phyloP scores from a whole-genome alignment of 2,888 invertebrate genomes.

The Gastrophysa polygoni region DNA sequence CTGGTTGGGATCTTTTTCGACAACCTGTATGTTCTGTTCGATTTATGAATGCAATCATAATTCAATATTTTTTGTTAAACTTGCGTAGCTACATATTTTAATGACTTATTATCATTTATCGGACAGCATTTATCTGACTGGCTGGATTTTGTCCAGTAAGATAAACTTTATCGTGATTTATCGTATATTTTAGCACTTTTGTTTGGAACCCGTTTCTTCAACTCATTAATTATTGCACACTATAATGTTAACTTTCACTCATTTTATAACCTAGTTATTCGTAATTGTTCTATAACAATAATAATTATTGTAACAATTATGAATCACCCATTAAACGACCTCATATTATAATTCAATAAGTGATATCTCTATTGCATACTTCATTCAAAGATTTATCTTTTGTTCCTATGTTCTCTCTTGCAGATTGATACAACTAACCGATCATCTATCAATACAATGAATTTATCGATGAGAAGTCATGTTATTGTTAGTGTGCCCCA shows the following conservation, averaged over 20 bases:
- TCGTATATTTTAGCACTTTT: neutral
- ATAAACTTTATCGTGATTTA: neutral
- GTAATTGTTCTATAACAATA: constrained; percentile 29
- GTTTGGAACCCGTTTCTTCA: constrained; percentile 13
- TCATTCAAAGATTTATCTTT: too few relatives aligned
- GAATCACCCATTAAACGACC: constrained; percentile 24
- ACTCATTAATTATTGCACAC: constrained; percentile 3
- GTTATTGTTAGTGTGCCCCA: neutral
- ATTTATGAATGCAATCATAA: too few relatives aligned
- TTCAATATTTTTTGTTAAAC: too few relatives aligned
- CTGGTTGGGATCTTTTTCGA: too few relatives aligned
- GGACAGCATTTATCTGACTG: neutral
- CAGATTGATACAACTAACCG: too few relatives aligned
- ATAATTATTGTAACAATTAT: constrained; percentile 18
- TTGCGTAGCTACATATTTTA: too few relatives aligned
- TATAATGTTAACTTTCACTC: constrained; percentile 27
- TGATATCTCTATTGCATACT: constrained; percentile 1
- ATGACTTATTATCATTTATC: too few relatives aligned
- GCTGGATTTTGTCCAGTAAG: neutral
- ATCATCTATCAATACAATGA: too few relatives aligned
- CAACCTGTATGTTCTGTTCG: too few relatives aligned
- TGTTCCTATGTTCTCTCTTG: too few relatives aligned
- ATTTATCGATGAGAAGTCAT: neutral
- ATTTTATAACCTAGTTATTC: constrained; percentile 28
- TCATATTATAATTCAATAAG: constrained; percentile 13